Evolutionary conservation across 2,113 vertebrate species (phyloP).

Genomic region (Crotophaga sulcirostris): DNA sequence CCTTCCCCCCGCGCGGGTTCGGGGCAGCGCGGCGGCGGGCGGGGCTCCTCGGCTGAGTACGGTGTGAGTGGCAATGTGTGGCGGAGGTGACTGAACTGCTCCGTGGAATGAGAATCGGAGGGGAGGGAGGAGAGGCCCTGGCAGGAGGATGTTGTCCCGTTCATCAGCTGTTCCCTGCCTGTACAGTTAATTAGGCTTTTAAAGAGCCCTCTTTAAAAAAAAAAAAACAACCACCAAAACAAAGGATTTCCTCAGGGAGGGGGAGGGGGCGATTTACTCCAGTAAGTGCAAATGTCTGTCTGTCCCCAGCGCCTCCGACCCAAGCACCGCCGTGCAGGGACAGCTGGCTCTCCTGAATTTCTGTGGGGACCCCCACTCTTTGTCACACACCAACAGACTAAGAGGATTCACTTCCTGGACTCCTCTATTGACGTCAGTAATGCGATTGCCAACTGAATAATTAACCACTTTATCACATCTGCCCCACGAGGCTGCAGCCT

Average conservation of each 20-base stretch:
- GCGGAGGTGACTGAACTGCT: conserved; percentile 35
- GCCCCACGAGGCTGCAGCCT: conserved; percentile 18
- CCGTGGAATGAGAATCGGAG: background rate
- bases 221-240: background rate
- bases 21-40: background rate
- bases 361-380: conserved; percentile 38
- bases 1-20: too few relatives aligned
- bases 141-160: background rate
- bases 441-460: conserved; percentile 73
- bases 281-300: background rate
- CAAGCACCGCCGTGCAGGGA: background rate
- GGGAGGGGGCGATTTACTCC: background rate
- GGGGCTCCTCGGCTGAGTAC: conserved; percentile 52
- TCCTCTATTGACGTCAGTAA: conserved; percentile 74
- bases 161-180: conserved; percentile 40
- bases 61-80: conserved; percentile 38
- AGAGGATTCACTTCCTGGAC: conserved; percentile 70
- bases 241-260: conserved; percentile 42
- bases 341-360: conserved; percentile 48
- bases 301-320: background rate
- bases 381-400: conserved; percentile 51
- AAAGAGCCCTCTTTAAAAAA: background rate
- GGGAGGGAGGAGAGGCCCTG: background rate
- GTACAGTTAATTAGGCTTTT: conserved; percentile 36
- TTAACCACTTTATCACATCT: conserved; percentile 67